Percentiles rank a stretch among this genome's conserved stretches.
Conservation (phyloP, 2,113 vertebrate genomes). For the Scortum barcoo region DNA sequence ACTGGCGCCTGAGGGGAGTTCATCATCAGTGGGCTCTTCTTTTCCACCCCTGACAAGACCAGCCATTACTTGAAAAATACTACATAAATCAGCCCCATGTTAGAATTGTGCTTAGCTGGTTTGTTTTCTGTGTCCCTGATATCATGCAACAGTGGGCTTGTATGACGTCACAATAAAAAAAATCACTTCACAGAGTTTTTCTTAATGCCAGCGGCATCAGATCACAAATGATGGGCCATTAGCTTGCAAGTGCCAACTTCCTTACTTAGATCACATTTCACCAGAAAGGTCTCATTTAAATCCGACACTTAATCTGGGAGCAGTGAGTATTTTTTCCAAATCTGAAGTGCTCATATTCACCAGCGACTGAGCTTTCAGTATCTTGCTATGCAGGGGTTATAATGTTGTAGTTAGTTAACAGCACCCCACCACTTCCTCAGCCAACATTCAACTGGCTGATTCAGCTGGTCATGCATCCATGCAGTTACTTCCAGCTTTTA, state of each 20-base stretch:
- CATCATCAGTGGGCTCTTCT: conserved; percentile 57
- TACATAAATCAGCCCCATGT: neutral
- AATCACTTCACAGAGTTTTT: conserved; percentile 6
- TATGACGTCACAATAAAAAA: conserved; percentile 7
- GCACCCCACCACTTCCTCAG: conserved; percentile 1
- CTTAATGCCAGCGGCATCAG: conserved; percentile 58
- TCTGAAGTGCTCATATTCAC: neutral
- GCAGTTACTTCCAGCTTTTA: conserved; percentile 36
- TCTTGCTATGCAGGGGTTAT: neutral
- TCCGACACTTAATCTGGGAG: conserved; percentile 13
- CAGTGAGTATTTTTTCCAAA: neutral
- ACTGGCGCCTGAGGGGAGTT: conserved; percentile 59
- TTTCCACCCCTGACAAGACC: conserved; percentile 34
- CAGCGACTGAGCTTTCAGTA: neutral
- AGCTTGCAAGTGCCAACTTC: conserved; percentile 11
- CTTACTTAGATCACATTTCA: conserved; percentile 40
- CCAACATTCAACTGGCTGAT: conserved; percentile 22
- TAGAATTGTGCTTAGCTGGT: conserved; percentile 19
- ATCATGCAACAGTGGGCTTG: neutral
- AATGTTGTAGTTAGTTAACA: neutral
- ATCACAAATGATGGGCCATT: conserved; percentile 42
- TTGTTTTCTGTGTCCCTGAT: conserved; percentile 9
- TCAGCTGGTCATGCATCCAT: conserved; percentile 30
- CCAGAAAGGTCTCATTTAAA: conserved; percentile 52
- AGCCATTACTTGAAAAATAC: conserved; percentile 27